These are phyloP conservation scores for Noctua comes DNA, from an alignment of 2,888 invertebrate genomes.

Conservation along the genomic window DNA sequence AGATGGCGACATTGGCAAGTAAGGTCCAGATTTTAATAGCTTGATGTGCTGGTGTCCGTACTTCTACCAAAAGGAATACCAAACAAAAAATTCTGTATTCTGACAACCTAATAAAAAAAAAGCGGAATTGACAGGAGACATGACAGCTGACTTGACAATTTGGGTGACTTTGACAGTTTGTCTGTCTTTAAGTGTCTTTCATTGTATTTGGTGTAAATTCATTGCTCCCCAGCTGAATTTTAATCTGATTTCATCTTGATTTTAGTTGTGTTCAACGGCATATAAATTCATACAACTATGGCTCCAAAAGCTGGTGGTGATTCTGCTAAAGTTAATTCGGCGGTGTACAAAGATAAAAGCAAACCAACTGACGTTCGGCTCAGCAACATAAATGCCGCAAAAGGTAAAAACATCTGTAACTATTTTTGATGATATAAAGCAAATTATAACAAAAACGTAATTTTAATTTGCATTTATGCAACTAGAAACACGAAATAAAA, in stretches of 20 bases:
- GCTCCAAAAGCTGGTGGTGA: constrained; percentile 89
- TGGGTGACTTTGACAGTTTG: background rate
- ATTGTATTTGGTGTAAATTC: background rate
- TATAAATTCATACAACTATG: constrained; percentile 72
- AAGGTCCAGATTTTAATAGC: too few relatives aligned
- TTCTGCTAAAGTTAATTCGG: constrained; percentile 85
- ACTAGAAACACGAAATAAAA: background rate
- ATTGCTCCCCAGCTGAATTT: background rate
- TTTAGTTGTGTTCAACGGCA: constrained; percentile 45
- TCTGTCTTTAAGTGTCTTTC: background rate
- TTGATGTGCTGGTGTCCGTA: too few relatives aligned
- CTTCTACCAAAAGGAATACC: too few relatives aligned
- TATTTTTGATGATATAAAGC: constrained; percentile 40
- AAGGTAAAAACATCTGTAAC: constrained; percentile 92
- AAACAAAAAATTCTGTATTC: too few relatives aligned
- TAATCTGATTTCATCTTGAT: constrained; percentile 69
- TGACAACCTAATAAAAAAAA: too few relatives aligned
- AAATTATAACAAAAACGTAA: constrained; percentile 9
- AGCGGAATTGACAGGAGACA: background rate
- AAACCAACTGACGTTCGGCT: constrained; percentile 98
- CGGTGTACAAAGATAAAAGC: constrained; percentile 96
- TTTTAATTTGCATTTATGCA: background rate
- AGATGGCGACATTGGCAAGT: too few relatives aligned
- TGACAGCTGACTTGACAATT: background rate
- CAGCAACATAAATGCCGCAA: constrained; percentile 99